Base-by-base conservation (phyloP, 2,888 invertebrate genomes). In the Heteropelma amictum region DNA sequence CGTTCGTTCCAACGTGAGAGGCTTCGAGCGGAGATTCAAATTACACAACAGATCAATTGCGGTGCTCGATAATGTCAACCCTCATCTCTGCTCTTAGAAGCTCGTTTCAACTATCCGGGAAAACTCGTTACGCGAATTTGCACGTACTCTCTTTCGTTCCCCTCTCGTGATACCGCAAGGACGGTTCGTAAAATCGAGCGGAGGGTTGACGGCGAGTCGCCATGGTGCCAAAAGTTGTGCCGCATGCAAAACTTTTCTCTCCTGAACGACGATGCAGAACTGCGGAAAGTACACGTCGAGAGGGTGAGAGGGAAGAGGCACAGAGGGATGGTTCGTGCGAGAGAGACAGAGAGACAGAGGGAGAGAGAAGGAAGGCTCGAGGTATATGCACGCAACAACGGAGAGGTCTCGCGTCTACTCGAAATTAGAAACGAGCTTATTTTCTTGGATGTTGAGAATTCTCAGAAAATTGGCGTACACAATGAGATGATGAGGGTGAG, bases 231-330 rank as follows among this genome's bases (percentile, higher is more conserved):
- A 75, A 75, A 75, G 74, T 70, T 75, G 54, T 54, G 65, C 49
- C 47, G 70, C 70, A 70, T 70, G 70, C 54, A 61, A 75, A 75
- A 75, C 47, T 75, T 75, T 75, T 67, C 65, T 75, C 42, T 58
- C 28, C 35, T 35, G 28, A 40, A 17, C 33, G 64, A 64, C 33
- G 64, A 40, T 47, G 47, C 45, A 23, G 21, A 54, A 53, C 35
- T 33, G 56, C 38, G 58, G 63, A 42, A 58, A 65, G 42, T 35
- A 45, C 30, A 54, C 14, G n/a, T 12, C 10, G 10, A 30, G 30
- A 30, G 10, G 30, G 30, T 6, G 14, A 1, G 21, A 12, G n/a
- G 54, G 10, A 8, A 1, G 26, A 23, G 28, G 30, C 8, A 10
- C n/a, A 14, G 21, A 19, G 47, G 14, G 40, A n/a, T 12, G 1